phyloP scores from a whole-genome alignment of 2,113 vertebrate species.

The Chlorodrepanis virens region DNA sequence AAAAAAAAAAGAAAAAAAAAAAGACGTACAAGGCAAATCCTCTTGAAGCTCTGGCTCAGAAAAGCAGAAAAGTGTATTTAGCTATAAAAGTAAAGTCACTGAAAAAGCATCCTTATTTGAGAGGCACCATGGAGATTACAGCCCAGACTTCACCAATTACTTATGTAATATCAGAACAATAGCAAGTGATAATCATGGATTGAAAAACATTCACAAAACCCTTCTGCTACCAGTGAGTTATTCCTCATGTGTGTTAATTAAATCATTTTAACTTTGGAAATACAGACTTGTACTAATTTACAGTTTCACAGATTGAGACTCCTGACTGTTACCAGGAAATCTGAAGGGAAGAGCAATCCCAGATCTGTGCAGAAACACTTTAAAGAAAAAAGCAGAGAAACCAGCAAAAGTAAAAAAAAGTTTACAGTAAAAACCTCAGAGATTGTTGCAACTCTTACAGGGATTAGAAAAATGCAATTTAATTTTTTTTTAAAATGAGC shows the following conservation, averaged over 20 bases:
- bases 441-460: neutral
- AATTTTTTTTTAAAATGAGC: neutral
- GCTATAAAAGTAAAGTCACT: neutral
- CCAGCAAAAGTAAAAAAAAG: neutral
- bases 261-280: neutral
- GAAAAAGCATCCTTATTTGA: neutral
- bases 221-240: neutral
- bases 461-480: neutral
- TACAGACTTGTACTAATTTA: neutral
- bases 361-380: neutral
- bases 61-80: neutral
- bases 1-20: neutral
- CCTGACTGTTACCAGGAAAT: neutral
- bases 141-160: slow-evolving; percentile 6
- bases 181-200: neutral
- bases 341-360: neutral
- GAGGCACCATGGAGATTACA: neutral
- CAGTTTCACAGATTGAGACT: neutral
- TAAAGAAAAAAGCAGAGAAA: neutral
- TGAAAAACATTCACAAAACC: neutral
- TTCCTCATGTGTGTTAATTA: neutral
- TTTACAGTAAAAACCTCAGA: neutral
- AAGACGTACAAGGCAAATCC: neutral
- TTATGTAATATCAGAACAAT: slow-evolving; percentile 16
- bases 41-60: neutral